Base-by-base conservation (phyloP, 2,888 invertebrate genomes). In the Hipparchia semele region DNA sequence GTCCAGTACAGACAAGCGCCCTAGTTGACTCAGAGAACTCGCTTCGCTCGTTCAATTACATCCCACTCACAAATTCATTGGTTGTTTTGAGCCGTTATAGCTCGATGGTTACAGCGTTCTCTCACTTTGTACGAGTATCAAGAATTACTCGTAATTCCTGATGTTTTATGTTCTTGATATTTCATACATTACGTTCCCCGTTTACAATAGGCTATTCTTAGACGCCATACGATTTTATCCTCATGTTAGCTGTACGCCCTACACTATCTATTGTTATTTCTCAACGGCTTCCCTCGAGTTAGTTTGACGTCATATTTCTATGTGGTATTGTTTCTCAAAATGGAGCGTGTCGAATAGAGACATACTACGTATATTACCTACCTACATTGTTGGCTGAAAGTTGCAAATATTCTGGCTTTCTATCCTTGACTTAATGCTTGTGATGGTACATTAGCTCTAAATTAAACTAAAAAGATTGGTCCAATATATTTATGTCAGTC, bases 121-220 rank as follows among this genome's bases (percentile, higher is more conserved):
- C 39, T 39, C 23, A 39, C 0, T 5, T 39, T 39, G 39, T 39
- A n/a, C n/a, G n/a, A n/a, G n/a, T n/a, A 39, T 39, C 39, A 5
- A 39, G 39, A n/a, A 56, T 10, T 3, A 23, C 23, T 23, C 23
- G 23, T 23, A 12, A 54, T n/a, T n/a, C n/a, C n/a, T n/a, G n/a
- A 49, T 49, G 0, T n/a, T 49, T 23, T 59, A 56, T 65, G 60
- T 66, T 56, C 64, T 13, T 64, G n/a, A 65, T 74, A 69, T 74
- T 76, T 74, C 71, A 68, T 62, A 73, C 69, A 46, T 54, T 56
- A 53, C 65, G 74, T 56, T 70, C 71, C 73, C 59, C 49, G 72
- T 79, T 78, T 78, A 81, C 79, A 81, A 79, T 78, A 23, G 68
- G 62, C 67, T 81, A 80, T 79, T 78, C 75, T 77, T 80, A 76